phyloP scores from a whole-genome alignment of 2,888 invertebrate genomes.

The Ectropis crepuscularia region DNA sequence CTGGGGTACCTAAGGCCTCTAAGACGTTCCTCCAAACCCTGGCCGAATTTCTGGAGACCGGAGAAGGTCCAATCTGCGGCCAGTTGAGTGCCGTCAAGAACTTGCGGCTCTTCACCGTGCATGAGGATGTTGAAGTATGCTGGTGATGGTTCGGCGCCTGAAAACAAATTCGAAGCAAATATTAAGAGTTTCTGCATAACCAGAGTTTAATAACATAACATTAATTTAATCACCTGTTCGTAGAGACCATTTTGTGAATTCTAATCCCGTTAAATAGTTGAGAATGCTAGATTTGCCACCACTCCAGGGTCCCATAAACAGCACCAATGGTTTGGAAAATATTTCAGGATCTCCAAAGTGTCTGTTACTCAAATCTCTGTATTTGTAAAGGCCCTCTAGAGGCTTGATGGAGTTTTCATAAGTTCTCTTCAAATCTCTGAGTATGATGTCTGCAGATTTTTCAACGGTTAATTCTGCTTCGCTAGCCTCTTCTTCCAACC shows the following conservation, averaged over 20 bases:
- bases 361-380: constrained; percentile 95
- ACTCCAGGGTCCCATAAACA: constrained; percentile 98
- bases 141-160: constrained; percentile 97
- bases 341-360: constrained; percentile 98
- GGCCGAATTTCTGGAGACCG: constrained; percentile 97
- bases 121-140: constrained; percentile 96
- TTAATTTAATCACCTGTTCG: constrained; percentile 89
- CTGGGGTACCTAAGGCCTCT: constrained; percentile 92
- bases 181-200: neutral
- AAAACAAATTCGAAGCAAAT: constrained; percentile 11
- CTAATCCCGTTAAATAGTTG: constrained; percentile 95
- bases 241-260: constrained; percentile 92
- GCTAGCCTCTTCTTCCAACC: constrained; percentile 90
- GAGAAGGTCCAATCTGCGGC: constrained; percentile 98
- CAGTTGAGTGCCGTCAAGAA: constrained; percentile 95
- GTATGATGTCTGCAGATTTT: constrained; percentile 90
- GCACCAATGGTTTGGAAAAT: constrained; percentile 95
- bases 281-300: constrained; percentile 97
- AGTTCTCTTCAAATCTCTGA: constrained; percentile 93
- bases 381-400: constrained; percentile 95
- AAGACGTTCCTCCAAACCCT: constrained; percentile 95
- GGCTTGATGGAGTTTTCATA: constrained; percentile 96
- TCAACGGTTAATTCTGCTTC: constrained; percentile 89
- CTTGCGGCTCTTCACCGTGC: constrained; percentile 93
- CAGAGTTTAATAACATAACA: neutral